Percentiles rank a stretch among this genome's conserved stretches.
These are phyloP conservation scores for Protosalanx chinensis DNA, from an alignment of 2,797 vertebrate species.

Conservation along the genomic window DNA sequence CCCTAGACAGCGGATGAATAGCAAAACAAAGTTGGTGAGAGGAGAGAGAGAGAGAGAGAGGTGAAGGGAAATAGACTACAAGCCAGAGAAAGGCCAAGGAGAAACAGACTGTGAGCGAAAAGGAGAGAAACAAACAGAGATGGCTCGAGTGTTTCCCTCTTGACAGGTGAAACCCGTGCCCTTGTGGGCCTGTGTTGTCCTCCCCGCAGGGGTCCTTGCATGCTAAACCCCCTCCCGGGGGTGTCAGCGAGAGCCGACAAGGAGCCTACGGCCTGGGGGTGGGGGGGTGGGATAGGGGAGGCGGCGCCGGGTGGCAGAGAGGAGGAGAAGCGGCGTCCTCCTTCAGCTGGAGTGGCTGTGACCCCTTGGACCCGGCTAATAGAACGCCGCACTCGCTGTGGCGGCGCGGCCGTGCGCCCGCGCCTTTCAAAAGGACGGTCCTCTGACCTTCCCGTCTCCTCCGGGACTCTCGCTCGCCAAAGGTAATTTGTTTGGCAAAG, in stretches of 20 bases:
- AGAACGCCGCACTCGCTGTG: conserved; percentile 61
- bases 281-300: no score
- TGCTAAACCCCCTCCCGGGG: conserved; percentile 72
- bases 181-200: conserved; percentile 77
- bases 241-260: conserved; percentile 72
- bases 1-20: background rate
- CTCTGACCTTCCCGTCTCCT: no score
- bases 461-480: no score
- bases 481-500: background rate
- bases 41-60: conserved; percentile 45
- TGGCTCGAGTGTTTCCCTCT: conserved; percentile 47
- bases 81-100: background rate
- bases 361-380: conserved; percentile 76
- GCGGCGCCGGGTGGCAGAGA: conserved; percentile 67
- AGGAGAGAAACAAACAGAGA: conserved; percentile 34
- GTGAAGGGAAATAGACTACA: background rate
- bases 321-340: conserved; percentile 51
- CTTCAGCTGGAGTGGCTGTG: conserved; percentile 75
- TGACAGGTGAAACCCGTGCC: conserved; percentile 85
- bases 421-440: no score
- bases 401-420: no score
- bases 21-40: conserved; percentile 6
- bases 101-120: conserved; percentile 16
- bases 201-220: conserved; percentile 75
- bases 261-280: conserved; percentile 60